Evolutionary conservation across 2,113 vertebrate genomes (phyloP).

Genomic region (Carettochelys insculpta): DNA sequence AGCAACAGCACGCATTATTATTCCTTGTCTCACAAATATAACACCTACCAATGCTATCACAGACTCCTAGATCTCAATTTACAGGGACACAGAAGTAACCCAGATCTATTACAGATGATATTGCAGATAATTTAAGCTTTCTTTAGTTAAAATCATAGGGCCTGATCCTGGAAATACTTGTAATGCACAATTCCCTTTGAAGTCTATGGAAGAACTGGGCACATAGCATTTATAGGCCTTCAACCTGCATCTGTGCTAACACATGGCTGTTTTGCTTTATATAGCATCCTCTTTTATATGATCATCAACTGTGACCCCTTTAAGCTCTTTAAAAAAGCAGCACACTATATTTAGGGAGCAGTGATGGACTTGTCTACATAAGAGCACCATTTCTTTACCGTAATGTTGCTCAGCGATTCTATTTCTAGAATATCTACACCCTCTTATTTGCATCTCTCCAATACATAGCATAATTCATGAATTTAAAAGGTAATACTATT

Average conservation of each 20-base stretch:
- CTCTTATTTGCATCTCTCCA: not conserved
- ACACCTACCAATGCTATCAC: not conserved
- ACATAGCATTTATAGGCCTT: not conserved
- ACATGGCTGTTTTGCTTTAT: not conserved
- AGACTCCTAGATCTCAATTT: not conserved
- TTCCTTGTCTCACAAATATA: not conserved
- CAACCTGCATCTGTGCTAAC: not conserved
- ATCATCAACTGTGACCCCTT: not conserved
- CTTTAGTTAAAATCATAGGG: not conserved
- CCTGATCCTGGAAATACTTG: not conserved
- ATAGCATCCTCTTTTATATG: not conserved
- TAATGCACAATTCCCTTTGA: not conserved
- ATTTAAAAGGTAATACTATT: not conserved
- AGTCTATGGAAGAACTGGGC: not conserved
- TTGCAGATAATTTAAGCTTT: not conserved
- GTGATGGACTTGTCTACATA: not conserved
- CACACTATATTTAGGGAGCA: not conserved
- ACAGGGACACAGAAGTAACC: not conserved
- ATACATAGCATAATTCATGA: not conserved
- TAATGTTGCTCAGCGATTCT: not conserved
- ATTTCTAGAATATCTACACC: not conserved
- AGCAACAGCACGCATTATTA: not conserved
- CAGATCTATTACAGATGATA: not conserved
- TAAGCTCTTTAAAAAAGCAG: no score
- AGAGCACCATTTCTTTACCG: not conserved